phyloP scores from a whole-genome alignment of 1,140 invertebrate genomes.

The Zaprionus capensis region DNA sequence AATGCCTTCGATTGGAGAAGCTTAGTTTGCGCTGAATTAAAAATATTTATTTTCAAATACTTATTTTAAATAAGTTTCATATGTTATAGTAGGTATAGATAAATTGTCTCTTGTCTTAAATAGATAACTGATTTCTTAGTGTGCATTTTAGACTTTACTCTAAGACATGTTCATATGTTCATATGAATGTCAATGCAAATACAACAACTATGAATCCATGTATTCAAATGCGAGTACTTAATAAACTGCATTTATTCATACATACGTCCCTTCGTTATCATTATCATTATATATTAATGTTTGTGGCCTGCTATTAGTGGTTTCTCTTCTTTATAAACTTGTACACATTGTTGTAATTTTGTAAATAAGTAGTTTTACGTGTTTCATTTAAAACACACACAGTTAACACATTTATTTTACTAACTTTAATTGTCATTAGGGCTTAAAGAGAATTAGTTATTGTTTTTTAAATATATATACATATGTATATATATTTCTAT shows the following conservation, averaged over 20 bases:
- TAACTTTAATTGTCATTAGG: slow-evolving; percentile 12
- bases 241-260: not conserved
- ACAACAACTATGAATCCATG: not conserved
- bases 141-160: not conserved
- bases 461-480: not conserved
- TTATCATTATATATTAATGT: slow-evolving; percentile 11
- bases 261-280: not conserved
- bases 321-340: slow-evolving; percentile 6
- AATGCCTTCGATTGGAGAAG: not conserved
- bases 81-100: slow-evolving; percentile 40
- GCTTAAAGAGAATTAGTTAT: not conserved
- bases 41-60: slow-evolving; percentile 55
- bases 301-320: not conserved
- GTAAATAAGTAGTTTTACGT: slow-evolving; percentile 21
- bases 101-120: slow-evolving; percentile 48
- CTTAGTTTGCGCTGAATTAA: slow-evolving; percentile 23
- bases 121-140: slow-evolving; percentile 39
- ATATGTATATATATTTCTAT: too few species aligned
- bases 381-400: slow-evolving; percentile 29
- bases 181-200: not conserved
- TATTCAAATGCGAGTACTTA: not conserved
- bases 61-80: slow-evolving; percentile 50
- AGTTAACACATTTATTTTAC: slow-evolving; percentile 45
- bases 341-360: not conserved
- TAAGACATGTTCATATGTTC: slow-evolving; percentile 1